Percentiles rank a stretch among this genome's conserved stretches.
Evolutionary conservation across 2,113 vertebrate genomes (phyloP).

Genomic region (Cichladusa arquata): DNA sequence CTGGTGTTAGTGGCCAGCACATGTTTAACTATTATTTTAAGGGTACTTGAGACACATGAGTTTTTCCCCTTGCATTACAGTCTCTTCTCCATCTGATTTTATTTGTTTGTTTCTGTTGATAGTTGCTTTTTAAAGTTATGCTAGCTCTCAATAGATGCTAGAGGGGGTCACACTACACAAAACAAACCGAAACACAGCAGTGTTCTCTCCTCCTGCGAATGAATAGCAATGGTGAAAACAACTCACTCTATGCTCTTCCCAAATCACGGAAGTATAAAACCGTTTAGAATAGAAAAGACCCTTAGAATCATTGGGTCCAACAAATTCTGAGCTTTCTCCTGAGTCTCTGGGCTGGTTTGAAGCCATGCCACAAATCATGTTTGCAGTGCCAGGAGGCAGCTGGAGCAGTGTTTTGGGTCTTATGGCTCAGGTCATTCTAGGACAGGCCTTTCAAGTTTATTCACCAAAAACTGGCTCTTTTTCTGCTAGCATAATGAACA

Average conservation of each 20-base stretch:
- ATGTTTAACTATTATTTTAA: not conserved
- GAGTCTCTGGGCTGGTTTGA: not conserved
- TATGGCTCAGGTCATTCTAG: not conserved
- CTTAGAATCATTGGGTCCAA: not conserved
- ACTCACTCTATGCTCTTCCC: not conserved
- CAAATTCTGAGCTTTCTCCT: not conserved
- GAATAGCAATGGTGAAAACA: not conserved
- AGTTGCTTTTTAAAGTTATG: not conserved
- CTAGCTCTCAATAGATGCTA: not conserved
- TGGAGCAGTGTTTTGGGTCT: not conserved
- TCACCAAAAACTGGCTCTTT: not conserved
- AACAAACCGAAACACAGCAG: not conserved
- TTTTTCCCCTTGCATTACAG: not conserved
- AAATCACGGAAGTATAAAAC: not conserved
- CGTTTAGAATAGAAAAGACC: not conserved
- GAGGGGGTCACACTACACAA: not conserved
- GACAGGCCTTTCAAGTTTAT: not conserved
- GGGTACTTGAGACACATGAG: not conserved
- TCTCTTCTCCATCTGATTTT: not conserved
- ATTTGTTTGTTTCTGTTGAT: not conserved
- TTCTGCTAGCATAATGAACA: not conserved
- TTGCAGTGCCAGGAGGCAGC: not conserved
- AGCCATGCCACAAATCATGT: not conserved
- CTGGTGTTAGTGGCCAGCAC: not conserved
- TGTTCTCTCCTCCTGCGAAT: not conserved